These are phyloP conservation scores for Nomada goodeniana DNA, from an alignment of 2,888 invertebrate species.

Conservation along the genomic window DNA sequence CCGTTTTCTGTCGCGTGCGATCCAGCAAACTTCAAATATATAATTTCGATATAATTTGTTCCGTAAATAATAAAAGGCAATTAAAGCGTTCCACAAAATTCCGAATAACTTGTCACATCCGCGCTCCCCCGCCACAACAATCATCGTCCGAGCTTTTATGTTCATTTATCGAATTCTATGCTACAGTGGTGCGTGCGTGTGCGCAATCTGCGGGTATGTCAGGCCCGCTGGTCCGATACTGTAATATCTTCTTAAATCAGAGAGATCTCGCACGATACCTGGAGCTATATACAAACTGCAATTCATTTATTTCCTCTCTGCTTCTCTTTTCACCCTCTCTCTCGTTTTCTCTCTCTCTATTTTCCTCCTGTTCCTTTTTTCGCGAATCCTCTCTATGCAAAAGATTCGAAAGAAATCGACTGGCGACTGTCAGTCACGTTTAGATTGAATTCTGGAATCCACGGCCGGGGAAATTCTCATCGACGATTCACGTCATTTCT, in stretches of 20 bases:
- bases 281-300: too few species aligned
- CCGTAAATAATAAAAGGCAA: background rate
- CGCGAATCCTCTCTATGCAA: background rate
- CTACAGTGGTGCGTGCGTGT: background rate
- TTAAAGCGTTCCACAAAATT: background rate
- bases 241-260: conserved; percentile 51
- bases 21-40: too few species aligned
- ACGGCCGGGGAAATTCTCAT: conserved; percentile 15
- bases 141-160: too few species aligned
- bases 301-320: too few species aligned
- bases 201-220: conserved; percentile 52
- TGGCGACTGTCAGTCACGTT: conserved; percentile 46
- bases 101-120: background rate
- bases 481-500: conserved; percentile 28
- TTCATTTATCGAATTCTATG: conserved; percentile 22
- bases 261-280: background rate
- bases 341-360: background rate
- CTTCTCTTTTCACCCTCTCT: background rate
- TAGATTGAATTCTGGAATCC: conserved; percentile 46
- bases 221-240: conserved; percentile 14
- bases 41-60: too few species aligned
- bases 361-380: background rate
- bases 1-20: too few species aligned
- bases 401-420: conserved; percentile 14
- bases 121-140: too few species aligned